Conservation (phyloP, 2,797 vertebrate genomes). For the Acanthurus tractus region DNA sequence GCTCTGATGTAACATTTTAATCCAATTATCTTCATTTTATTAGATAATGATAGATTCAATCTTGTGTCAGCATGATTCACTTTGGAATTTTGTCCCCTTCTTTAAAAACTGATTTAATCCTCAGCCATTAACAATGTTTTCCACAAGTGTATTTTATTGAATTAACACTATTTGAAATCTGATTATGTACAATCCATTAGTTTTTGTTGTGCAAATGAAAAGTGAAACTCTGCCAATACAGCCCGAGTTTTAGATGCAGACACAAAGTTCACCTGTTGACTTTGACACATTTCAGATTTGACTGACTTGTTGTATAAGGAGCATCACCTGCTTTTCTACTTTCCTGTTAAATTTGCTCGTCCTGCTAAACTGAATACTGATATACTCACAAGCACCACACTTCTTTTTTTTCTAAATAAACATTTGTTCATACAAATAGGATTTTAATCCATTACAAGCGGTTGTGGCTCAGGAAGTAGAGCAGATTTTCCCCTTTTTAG, state of each 20-base stretch:
- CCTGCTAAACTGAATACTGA: background rate
- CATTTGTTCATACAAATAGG: too few relatives aligned
- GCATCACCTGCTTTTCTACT: background rate
- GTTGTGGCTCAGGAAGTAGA: too few relatives aligned
- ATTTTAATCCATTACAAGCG: too few relatives aligned
- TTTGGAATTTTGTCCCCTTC: background rate
- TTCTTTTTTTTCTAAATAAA: too few relatives aligned
- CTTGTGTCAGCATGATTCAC: background rate
- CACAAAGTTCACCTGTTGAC: too few relatives aligned
- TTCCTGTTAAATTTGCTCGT: background rate
- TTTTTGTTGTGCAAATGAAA: background rate
- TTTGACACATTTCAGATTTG: background rate
- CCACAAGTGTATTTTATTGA: background rate
- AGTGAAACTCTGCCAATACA: too few relatives aligned
- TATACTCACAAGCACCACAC: background rate
- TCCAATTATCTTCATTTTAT: background rate
- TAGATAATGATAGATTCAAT: background rate
- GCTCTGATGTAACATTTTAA: background rate
- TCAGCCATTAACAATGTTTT: background rate
- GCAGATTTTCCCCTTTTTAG: too few relatives aligned
- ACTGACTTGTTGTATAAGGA: slow-evolving; percentile 3
- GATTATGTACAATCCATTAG: background rate
- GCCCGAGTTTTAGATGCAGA: too few relatives aligned
- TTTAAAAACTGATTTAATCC: background rate
- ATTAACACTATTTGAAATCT: background rate